Base-by-base conservation (phyloP, 2,888 invertebrate genomes). In the Meliscaeva auricollis region DNA sequence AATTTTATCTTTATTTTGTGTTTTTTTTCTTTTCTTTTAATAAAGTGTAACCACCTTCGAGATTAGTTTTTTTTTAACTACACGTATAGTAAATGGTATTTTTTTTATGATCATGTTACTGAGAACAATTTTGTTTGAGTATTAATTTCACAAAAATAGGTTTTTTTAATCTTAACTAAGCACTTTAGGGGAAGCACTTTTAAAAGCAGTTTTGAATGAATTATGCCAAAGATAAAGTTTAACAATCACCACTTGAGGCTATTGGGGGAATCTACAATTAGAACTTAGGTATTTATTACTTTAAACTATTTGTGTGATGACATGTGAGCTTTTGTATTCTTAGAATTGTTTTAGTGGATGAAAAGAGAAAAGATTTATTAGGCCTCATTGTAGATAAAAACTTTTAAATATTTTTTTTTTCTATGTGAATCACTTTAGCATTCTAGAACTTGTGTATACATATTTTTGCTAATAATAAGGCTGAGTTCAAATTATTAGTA, bases 51-150 rank as follows among this genome's bases (percentile, higher is more conserved):
- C 83, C 83, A 79, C 83, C 83, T 83, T 83, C 83, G 62, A 64
- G 62, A 73, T 78, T 54, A 60, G 68, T 26, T 72, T 73, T 73
- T 60, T 75, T 60, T 80, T 69, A 30, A 62, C 66, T 22, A 38
- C 58, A 52, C n/a, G n/a, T 3, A 9, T 13, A 46, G 38, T 75
- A 70, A 66, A 76, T 79, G 73, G 79, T 58, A 58, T 74, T 83
- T 83, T 83, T 79, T 83, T 83, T 79, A 83, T 70, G 83, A 74
- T 83, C 74, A 17, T 64, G 73, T 79, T 83, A 79, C 83, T 69
- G 48, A 41, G 83, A 83, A 82, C n/a, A 38, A 22, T 0, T 15
- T 48, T 3, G 35, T 32, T 32, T 38, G 26, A 4, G 26, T 38
- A 9, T 38, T n/a, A n/a, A 11, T 11, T 35, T 20, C n/a, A n/a